Conservation (phyloP, 2,113 vertebrate genomes). For the Lanius ludovicianus region DNA sequence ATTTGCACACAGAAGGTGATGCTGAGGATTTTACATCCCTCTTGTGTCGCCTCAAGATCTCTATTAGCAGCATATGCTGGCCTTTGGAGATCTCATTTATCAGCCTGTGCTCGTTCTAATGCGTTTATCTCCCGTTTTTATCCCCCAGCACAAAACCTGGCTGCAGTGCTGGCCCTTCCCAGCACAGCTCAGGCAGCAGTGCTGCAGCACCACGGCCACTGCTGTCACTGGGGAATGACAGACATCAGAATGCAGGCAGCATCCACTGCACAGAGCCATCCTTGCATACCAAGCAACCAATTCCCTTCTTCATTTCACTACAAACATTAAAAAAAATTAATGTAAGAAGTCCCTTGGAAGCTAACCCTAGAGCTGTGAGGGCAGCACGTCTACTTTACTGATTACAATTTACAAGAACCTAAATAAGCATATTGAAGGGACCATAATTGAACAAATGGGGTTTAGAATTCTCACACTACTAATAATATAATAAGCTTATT, state of each 20-base stretch:
- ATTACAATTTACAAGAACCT: conserved; percentile 65
- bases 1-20: background rate
- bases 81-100: background rate
- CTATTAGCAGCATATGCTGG: background rate
- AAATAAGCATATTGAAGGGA: conserved; percentile 58
- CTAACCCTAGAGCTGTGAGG: conserved; percentile 52
- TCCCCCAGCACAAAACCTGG: background rate
- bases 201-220: background rate
- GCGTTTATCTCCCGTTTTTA: background rate
- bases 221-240: background rate
- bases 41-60: background rate
- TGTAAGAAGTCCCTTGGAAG: conserved; percentile 18
- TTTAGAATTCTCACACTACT: conserved; percentile 54
- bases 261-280: background rate
- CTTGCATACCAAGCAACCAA: conserved; percentile 38
- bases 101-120: background rate
- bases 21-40: background rate
- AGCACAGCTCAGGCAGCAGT: background rate
- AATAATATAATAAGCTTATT: conserved; percentile 60
- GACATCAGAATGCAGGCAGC: conserved; percentile 38
- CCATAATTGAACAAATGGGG: conserved; percentile 62
- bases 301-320: conserved; percentile 33
- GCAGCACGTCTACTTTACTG: conserved; percentile 61
- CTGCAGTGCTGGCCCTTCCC: background rate
- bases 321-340: background rate